phyloP scores from a whole-genome alignment of 2,888 invertebrate species.

The Biston stratarius region DNA sequence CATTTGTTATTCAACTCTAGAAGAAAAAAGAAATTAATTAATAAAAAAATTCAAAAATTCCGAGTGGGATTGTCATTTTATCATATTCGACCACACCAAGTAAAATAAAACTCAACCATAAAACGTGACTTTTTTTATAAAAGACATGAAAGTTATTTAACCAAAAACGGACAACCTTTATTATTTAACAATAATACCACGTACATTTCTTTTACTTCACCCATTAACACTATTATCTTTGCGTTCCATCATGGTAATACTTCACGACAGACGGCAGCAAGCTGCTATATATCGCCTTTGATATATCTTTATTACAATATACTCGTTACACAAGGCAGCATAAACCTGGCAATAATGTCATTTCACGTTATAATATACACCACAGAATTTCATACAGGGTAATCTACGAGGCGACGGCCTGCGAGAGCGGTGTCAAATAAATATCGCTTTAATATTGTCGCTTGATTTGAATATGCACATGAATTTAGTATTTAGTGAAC shows the following conservation, averaged over 20 bases:
- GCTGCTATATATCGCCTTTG: slow-evolving; percentile 54
- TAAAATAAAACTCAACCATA: too few species aligned
- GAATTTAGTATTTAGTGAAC: slow-evolving; percentile 28
- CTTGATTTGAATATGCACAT: slow-evolving; percentile 35
- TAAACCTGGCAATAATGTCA: slow-evolving; percentile 59
- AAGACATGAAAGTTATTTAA: too few species aligned
- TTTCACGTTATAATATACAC: slow-evolving; percentile 65
- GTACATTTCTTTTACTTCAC: slow-evolving; percentile 6
- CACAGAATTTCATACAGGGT: slow-evolving; percentile 67
- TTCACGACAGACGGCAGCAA: slow-evolving; percentile 27
- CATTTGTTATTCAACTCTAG: too few species aligned
- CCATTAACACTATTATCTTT: slow-evolving; percentile 31
- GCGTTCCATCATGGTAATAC: slow-evolving; percentile 28
- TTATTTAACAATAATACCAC: too few species aligned
- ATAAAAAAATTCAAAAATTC: too few species aligned
- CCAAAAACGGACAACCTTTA: too few species aligned
- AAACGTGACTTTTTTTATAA: too few species aligned
- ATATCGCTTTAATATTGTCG: slow-evolving; percentile 52
- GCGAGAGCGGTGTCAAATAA: slow-evolving; percentile 63
- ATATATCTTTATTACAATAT: slow-evolving; percentile 54
- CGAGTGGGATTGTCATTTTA: too few species aligned
- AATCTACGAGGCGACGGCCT: slow-evolving; percentile 58
- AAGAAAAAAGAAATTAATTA: too few species aligned
- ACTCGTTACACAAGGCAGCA: slow-evolving; percentile 40
- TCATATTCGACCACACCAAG: too few species aligned